Evolutionary conservation across 2,888 invertebrate species (phyloP), one percentile per base, ranked within the genome.

Genomic region (Aphidoletes aphidimyza): DNA sequence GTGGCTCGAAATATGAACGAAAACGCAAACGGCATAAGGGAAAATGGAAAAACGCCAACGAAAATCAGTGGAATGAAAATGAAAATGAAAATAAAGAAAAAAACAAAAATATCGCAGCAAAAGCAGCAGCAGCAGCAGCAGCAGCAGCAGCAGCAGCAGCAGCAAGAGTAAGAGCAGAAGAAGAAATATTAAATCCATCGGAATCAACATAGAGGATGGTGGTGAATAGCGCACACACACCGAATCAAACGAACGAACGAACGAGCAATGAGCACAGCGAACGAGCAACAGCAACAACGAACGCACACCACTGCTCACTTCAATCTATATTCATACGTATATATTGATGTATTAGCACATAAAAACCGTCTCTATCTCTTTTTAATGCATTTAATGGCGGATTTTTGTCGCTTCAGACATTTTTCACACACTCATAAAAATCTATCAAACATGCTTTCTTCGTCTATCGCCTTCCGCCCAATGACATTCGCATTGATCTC

Each of bases 301-400:
- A 11, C 14, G 14, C 69, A 69, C 69, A 30, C 5, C 26, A 30
- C n/a, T 30, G 69, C 69, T 0, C 14, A 14, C 69, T 14, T n/a
- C 30, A 69, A 69, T 69, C 69, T 69, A 69, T 69, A 69, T 69
- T 30, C 34, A 69, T 69, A 30, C 69, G 8, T 78, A 78, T 84
- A 49, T 84, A 84, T 84, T 84, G 84, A 84, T 84, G 84, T 59
- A 84, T 84, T 59, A 49, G 59, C 84, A 59, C 84, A 84, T 84
- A 69, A 37, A 84, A 84, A 84, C 37, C 84, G 49, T 84, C 84
- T 84, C 84, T 84, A 39, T 84, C 84, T 84, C 84, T 47, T 59
- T 84, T 84, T 49, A 84, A 49, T 49, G 36, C 84, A 84, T 84
- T 84, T 84, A 84, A 84, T 84, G 84, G 84, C 84, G 54, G 84